Evolutionary conservation across 2,888 invertebrate genomes (phyloP).

Genomic region (Drosophila mercatorum): DNA sequence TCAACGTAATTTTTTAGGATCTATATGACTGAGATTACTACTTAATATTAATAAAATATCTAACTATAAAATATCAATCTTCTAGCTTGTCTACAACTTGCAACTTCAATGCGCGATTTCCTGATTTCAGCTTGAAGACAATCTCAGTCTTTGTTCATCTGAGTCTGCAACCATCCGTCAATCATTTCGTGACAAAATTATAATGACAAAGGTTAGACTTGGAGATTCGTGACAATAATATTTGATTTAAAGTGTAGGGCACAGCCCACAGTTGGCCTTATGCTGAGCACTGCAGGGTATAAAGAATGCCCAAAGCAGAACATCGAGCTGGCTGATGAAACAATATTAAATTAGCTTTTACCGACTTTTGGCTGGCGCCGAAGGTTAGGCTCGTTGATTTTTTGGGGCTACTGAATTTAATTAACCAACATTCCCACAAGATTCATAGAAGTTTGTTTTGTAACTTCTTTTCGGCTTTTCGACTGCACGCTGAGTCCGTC

Average conservation of each 20-base stretch:
- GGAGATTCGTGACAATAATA: not conserved
- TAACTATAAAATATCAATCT: no score
- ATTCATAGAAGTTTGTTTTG: not conserved
- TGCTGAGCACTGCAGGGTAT: not conserved
- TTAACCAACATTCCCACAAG: constrained; percentile 7
- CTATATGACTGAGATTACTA: no score
- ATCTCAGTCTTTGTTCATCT: not conserved
- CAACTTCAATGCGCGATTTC: not conserved
- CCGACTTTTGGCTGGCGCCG: not conserved
- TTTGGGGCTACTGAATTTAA: constrained; percentile 14
- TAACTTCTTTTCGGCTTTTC: constrained; percentile 1
- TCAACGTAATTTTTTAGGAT: not conserved
- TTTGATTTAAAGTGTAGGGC: not conserved
- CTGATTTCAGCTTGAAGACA: not conserved
- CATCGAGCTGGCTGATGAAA: not conserved
- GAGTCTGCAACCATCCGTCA: not conserved
- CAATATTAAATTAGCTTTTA: not conserved
- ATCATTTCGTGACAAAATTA: constrained; percentile 6
- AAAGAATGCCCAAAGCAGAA: not conserved
- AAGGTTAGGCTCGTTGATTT: constrained; percentile 13
- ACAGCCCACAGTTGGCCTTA: not conserved
- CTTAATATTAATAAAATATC: no score
- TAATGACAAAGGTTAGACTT: not conserved
- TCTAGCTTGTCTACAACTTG: no score
- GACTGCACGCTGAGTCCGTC: constrained; percentile 31